Evolutionary conservation across 2,888 invertebrate genomes (phyloP).

Genomic region (Tribolium freemani): DNA sequence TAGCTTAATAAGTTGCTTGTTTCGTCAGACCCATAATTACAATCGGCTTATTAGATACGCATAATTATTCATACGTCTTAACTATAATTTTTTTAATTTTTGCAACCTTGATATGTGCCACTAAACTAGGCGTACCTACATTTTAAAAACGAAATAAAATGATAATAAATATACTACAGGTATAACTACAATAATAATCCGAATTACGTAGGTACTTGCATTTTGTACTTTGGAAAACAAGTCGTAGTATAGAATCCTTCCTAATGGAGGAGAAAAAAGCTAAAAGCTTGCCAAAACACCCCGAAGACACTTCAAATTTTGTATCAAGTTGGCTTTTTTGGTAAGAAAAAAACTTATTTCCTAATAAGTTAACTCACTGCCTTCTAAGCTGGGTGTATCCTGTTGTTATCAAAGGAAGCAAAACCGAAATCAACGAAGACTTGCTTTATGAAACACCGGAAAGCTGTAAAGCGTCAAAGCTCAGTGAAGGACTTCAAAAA

Average conservation of each 20-base stretch:
- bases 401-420: slow-evolving; percentile 6
- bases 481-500: background rate
- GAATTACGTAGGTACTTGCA: too few species aligned
- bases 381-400: slow-evolving; percentile 13
- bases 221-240: too few species aligned
- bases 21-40: too few species aligned
- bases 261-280: slow-evolving; percentile 2
- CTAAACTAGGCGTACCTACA: too few species aligned
- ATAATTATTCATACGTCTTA: too few species aligned
- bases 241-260: too few species aligned
- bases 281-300: slow-evolving; percentile 40
- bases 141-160: too few species aligned
- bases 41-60: too few species aligned
- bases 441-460: background rate
- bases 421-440: slow-evolving; percentile 6
- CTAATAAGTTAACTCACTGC: background rate
- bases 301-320: slow-evolving; percentile 49
- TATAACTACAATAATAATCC: too few species aligned
- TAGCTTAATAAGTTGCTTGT: background rate
- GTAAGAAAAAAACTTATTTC: background rate
- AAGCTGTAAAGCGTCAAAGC: background rate
- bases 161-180: too few species aligned
- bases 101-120: too few species aligned
- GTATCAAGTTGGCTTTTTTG: slow-evolving; percentile 2
- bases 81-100: too few species aligned